Conservation (phyloP, 2,888 invertebrate species). For the Unio pictorum region DNA sequence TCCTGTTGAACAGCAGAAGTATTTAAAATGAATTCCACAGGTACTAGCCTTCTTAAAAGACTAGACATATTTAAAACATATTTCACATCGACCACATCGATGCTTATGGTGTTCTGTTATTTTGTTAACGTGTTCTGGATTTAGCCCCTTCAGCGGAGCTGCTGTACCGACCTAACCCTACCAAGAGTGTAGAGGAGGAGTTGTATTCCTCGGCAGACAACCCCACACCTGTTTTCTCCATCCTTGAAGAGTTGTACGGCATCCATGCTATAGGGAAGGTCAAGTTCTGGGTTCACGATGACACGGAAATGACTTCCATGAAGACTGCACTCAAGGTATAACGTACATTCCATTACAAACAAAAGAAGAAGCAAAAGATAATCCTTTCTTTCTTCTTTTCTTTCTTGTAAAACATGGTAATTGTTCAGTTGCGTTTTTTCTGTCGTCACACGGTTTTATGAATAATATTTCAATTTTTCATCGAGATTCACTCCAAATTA, state of each 20-base stretch:
- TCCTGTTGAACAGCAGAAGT: too few species aligned
- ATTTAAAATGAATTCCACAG: too few species aligned
- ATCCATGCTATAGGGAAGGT: conserved; percentile 48
- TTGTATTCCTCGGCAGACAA: conserved; percentile 52
- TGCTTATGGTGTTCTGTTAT: conserved; percentile 6
- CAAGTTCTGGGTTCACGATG: conserved; percentile 53
- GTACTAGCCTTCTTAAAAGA: too few species aligned
- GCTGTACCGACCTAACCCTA: conserved; percentile 46
- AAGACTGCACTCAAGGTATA: conserved; percentile 41
- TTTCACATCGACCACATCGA: not conserved
- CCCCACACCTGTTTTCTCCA: conserved; percentile 42
- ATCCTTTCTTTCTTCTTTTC: not conserved
- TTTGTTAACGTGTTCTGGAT: not conserved
- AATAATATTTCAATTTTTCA: too few species aligned
- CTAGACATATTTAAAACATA: too few species aligned
- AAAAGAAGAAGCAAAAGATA: too few species aligned
- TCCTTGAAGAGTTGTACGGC: conserved; percentile 46
- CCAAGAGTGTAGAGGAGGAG: conserved; percentile 41
- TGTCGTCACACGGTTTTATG: too few species aligned
- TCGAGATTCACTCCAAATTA: too few species aligned
- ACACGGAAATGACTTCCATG: conserved; percentile 47
- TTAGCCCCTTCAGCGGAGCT: conserved; percentile 45
- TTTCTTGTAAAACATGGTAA: not conserved
- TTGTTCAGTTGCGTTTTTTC: too few species aligned
- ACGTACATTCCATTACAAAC: not conserved